Percentiles rank a stretch among this genome's conserved stretches.
Evolutionary conservation across 2,113 vertebrate species (phyloP).

Genomic region (Herpetotheres cachinnans): DNA sequence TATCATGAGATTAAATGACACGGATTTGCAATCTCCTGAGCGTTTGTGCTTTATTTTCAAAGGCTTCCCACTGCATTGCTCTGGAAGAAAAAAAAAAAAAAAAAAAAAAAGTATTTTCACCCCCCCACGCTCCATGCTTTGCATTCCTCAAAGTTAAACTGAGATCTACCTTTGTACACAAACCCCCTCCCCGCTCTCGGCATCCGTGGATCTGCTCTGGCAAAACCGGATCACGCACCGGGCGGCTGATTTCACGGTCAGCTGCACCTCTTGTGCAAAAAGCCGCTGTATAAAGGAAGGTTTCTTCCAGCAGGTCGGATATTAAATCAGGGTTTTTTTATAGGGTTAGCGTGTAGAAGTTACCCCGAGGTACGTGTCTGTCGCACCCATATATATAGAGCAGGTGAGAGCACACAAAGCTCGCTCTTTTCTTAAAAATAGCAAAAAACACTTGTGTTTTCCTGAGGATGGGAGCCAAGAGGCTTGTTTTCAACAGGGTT

Average conservation of each 20-base stretch:
- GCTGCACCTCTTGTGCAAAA: background rate
- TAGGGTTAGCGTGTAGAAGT: too few relatives aligned
- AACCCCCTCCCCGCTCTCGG: background rate
- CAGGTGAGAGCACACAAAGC: background rate
- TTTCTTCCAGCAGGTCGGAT: background rate
- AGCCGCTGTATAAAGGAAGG: background rate
- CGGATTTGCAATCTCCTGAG: background rate
- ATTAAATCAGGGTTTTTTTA: background rate
- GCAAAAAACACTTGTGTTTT: background rate
- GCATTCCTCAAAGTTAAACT: background rate
- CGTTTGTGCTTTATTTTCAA: background rate
- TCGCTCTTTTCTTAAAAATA: background rate
- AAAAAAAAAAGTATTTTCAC: background rate
- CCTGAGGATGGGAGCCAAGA: fast-evolving
- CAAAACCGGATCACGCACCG: background rate
- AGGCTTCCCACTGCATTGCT: background rate
- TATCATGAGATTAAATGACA: background rate
- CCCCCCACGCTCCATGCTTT: background rate
- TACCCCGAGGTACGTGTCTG: too few relatives aligned
- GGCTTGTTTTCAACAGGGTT: background rate
- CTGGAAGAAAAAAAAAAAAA: background rate
- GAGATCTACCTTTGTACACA: background rate
- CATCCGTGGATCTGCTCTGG: background rate
- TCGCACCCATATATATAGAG: background rate
- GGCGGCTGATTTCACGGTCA: background rate